Base-by-base conservation (phyloP, 2,113 vertebrate genomes). In the Cariama cristata region DNA sequence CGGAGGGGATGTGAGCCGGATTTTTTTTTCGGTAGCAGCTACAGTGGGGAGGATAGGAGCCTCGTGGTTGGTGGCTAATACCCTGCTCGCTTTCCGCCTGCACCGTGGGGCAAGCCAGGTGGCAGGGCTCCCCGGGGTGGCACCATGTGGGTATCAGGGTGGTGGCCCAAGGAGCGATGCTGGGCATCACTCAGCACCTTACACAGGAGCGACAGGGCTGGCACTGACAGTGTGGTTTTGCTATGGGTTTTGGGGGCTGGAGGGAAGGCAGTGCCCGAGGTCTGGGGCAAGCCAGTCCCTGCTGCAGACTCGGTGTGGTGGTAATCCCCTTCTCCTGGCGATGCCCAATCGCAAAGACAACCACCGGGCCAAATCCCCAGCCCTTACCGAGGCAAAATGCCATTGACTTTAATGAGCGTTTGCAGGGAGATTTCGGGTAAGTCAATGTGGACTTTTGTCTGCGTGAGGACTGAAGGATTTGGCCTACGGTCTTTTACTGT, bases 401-500 rank as follows among this genome's bases (percentile, higher is more conserved):
- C 64, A 71, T 89, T 95, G 95, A 93, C 88, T 96, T 88, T 83
- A 96, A 96, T 91, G 88, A 96, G 91, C 56, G 3, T 94, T 95
- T 50, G 93, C 88, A 60, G 86, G 86, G 88, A 91, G 88, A 50
- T 97, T 95, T 86, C 0, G 2, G 80, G 1, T 92, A 96, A 96
- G 94, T 93, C 95, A 83, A 13, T 76, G 94, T 92, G 94, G 85
- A 96, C 94, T 95, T 96, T 93, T 95, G 92, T 96, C 94, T 92
- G 82, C 0, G 0, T 47, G 79, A 90, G 88, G 82, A 88, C 75
- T 38, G 92, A 93, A 80, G 96, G 94, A 92, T 97, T 95, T 96
- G 92, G 86, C 68, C 88, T 90, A 76, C 1, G 1, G 79, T 81
- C 94, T 95, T 91, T 97, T 95, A 96, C 94, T 92, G 96, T 94